These are phyloP conservation scores for Phylloscopus trochilus DNA, from an alignment of 2,113 vertebrate genomes.

Conservation along the genomic window DNA sequence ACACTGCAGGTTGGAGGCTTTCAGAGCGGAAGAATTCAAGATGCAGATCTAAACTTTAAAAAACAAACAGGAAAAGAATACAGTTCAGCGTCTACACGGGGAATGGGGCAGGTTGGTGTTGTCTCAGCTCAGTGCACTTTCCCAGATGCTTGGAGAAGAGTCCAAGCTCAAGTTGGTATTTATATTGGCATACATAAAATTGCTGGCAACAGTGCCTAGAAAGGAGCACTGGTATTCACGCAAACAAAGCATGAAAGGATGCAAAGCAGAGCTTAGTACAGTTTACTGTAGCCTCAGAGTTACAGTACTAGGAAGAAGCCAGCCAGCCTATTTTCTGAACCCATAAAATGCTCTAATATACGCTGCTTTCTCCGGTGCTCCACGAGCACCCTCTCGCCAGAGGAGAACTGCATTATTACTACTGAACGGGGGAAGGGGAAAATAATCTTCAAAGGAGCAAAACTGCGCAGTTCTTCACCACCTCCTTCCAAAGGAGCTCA, in stretches of 20 bases:
- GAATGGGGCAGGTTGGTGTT: conserved; percentile 30
- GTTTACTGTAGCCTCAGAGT: conserved; percentile 46
- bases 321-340: conserved; percentile 46
- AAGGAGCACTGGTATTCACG: conserved; percentile 48
- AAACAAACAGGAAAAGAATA: conserved; percentile 45
- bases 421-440: background rate
- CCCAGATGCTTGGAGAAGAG: conserved; percentile 42
- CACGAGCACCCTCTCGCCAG: background rate
- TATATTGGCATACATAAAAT: conserved; percentile 46
- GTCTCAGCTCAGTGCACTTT: conserved; percentile 61
- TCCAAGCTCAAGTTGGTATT: conserved; percentile 53
- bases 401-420: conserved; percentile 28
- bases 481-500: conserved; percentile 22
- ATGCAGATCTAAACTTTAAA: background rate
- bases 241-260: conserved; percentile 61
- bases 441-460: conserved; percentile 9
- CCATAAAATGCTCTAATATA: conserved; percentile 32
- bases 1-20: background rate
- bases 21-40: conserved; percentile 13
- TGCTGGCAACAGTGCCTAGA: conserved; percentile 40
- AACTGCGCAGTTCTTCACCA: conserved; percentile 19
- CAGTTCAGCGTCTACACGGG: conserved; percentile 17
- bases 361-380: background rate
- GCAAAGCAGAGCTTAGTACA: conserved; percentile 63
- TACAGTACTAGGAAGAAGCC: conserved; percentile 59